Percentiles rank a stretch among this genome's conserved stretches.
Evolutionary conservation across 2,797 vertebrate species (phyloP).

Genomic region (Gambusia yucatana): DNA sequence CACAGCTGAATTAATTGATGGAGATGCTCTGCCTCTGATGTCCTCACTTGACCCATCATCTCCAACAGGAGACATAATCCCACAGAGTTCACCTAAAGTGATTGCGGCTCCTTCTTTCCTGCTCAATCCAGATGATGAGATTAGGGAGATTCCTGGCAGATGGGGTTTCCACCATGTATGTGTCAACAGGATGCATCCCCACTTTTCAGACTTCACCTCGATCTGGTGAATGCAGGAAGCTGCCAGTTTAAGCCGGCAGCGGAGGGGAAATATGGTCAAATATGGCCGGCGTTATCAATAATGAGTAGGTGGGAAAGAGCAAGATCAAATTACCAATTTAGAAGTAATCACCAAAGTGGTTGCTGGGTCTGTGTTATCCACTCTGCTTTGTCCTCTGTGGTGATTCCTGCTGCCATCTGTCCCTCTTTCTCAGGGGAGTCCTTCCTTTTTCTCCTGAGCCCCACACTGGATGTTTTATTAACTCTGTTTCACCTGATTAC

Average conservation of each 20-base stretch:
- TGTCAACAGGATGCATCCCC: constrained; percentile 23
- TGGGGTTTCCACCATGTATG: constrained; percentile 68
- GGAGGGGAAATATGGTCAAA: constrained; percentile 56
- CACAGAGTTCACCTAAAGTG: constrained; percentile 66
- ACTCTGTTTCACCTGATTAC: constrained; percentile 83
- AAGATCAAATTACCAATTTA: constrained; percentile 82
- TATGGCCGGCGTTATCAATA: constrained; percentile 74
- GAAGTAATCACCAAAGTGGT: constrained; percentile 77
- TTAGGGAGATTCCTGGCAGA: constrained; percentile 78
- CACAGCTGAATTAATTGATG: constrained; percentile 15
- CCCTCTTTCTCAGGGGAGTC: constrained; percentile 65
- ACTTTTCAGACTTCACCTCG: constrained; percentile 39
- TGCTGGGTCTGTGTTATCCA: constrained; percentile 65
- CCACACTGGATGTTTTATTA: constrained; percentile 78
- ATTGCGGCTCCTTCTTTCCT: constrained; percentile 69
- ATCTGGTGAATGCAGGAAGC: constrained; percentile 60
- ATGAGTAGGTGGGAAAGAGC: constrained; percentile 76
- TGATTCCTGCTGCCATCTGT: constrained; percentile 75
- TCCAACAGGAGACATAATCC: constrained; percentile 64
- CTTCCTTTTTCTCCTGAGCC: constrained; percentile 59
- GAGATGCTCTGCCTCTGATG: constrained; percentile 52
- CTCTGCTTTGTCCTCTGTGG: constrained; percentile 54
- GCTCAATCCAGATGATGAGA: constrained; percentile 77
- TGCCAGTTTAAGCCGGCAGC: constrained; percentile 31
- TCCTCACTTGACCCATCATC: constrained; percentile 74